Evolutionary conservation across 2,113 vertebrate genomes (phyloP).

Genomic region (Hyla sarda): DNA sequence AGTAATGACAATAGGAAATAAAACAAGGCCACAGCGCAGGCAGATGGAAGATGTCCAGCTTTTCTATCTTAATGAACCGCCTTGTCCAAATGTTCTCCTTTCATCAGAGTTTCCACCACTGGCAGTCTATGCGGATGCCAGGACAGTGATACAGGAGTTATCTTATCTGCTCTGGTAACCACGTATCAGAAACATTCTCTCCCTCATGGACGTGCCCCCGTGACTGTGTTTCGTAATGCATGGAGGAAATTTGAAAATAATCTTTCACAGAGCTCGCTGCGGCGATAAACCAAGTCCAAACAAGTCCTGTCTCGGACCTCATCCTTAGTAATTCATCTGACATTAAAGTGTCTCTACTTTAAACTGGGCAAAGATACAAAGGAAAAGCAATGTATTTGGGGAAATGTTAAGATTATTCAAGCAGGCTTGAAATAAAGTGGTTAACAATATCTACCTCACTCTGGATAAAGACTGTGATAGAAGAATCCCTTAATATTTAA

Average conservation of each 20-base stretch:
- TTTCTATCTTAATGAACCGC: conserved; percentile 81
- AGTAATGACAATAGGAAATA: conserved; percentile 66
- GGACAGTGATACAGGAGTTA: conserved; percentile 73
- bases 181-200: conserved; percentile 73
- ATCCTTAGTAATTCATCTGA: conserved; percentile 65
- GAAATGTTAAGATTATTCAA: background rate
- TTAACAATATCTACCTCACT: conserved; percentile 37
- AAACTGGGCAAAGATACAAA: conserved; percentile 59
- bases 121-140: conserved; percentile 73
- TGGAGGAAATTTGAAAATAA: conserved; percentile 71
- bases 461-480: conserved; percentile 26
- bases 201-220: conserved; percentile 68
- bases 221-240: conserved; percentile 68
- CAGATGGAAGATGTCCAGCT: conserved; percentile 81
- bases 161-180: conserved; percentile 73
- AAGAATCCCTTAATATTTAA: conserved; percentile 36
- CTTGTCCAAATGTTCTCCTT: conserved; percentile 83
- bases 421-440: conserved; percentile 57
- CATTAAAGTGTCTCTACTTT: conserved; percentile 61
- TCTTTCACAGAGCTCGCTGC: conserved; percentile 70
- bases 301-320: conserved; percentile 63
- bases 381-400: background rate
- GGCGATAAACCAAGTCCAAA: conserved; percentile 75
- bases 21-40: conserved; percentile 73
- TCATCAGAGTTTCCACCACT: conserved; percentile 83